Conservation (phyloP, 92 coral and sea anemone genomes). For the Porites evermanni region DNA sequence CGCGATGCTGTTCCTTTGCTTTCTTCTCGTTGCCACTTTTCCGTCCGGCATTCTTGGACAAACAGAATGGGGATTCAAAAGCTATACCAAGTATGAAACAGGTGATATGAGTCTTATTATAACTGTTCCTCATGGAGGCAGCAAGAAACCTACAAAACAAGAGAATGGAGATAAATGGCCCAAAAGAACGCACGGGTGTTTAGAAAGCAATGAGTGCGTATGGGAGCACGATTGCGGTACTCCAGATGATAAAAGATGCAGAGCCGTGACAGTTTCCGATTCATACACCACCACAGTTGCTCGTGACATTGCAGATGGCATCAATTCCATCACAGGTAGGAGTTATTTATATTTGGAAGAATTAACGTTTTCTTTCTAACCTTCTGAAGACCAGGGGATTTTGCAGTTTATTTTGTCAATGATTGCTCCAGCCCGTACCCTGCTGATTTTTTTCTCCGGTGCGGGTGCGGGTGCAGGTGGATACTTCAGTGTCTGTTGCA, state of each 20-base stretch:
- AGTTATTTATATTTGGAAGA: no score
- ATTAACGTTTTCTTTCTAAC: no score
- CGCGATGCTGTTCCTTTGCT: not conserved
- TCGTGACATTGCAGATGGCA: no score
- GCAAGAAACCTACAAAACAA: not conserved
- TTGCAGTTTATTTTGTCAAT: no score
- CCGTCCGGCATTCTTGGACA: conserved; percentile 1
- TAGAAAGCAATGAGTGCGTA: not conserved
- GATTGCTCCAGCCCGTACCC: no score
- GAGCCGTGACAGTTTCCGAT: no score
- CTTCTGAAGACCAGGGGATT: no score
- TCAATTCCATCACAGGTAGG: no score
- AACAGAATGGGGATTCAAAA: not conserved
- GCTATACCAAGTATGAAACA: conserved; percentile 21
- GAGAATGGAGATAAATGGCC: conserved; percentile 1
- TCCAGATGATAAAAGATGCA: not conserved
- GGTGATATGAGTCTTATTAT: conserved; percentile 36
- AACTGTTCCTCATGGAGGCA: conserved; percentile 38
- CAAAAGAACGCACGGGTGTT: not conserved
- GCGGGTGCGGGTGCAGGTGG: no score
- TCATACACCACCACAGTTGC: no score
- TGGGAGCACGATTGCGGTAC: not conserved
- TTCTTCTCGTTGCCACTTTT: not conserved
- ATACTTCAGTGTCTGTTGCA: no score
- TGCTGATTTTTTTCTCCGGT: no score